Base-by-base conservation (phyloP, 2,888 invertebrate species). In the Chorisops tibialis region DNA sequence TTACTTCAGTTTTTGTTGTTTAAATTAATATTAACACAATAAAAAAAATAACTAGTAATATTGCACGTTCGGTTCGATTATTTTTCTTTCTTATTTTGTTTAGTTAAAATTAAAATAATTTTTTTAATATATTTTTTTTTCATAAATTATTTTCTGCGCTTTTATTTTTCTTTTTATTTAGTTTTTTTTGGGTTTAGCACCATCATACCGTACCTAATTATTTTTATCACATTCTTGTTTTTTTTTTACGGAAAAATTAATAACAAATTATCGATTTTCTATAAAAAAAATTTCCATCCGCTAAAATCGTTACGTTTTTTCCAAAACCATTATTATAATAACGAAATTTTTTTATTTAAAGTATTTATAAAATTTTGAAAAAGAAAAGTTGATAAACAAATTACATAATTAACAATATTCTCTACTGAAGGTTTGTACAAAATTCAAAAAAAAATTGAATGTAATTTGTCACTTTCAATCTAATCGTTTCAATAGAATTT, bases 61-160 rank as follows among this genome's bases (percentile, higher is more conserved):
- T 78, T 78, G 78, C 78, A 78, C 78, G 78, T 78, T 76, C 73
- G 75, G 75, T 75, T 72, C 68, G 64, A 68, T 70, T 66, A 65
- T 68, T 66, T 66, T 65, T 66, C 63, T 52, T 58, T 43, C n/a
- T 59, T 62, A 35, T 38, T 52, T 59, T 52, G 47, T 58, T 51
- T 51, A 54, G 58, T 49, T 61, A 61, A 50, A 61, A 65, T 51
- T 66, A 54, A 39, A 12, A n/a, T 54, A 9, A 54, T 41, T 39
- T 39, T 6, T 19, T 50, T 14, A 35, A 18, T 50, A 30, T 30
- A 30, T 7, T 59, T 43, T 38, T 38, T 59, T 38, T 12, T 47
- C 7, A 47, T 18, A 18, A 18, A 12, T 47, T 59, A 48, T 22
- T 59, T 47, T 59, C 22, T 24, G 49, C 35, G 37, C 39, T 39